Conservation (phyloP, 2,797 vertebrate genomes). For the Myotis planiceps region DNA sequence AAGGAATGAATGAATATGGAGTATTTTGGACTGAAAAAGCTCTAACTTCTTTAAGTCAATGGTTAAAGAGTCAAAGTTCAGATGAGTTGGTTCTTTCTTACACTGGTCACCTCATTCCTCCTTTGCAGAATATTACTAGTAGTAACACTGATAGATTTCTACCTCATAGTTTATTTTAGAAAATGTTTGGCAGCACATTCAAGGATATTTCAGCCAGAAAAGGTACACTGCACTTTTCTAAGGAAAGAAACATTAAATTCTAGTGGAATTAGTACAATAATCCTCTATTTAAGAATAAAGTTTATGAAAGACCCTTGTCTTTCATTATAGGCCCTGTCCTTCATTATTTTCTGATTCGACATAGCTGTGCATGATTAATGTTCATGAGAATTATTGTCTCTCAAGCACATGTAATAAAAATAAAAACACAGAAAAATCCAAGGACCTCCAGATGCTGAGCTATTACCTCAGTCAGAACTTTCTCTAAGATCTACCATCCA, state of each 20-base stretch:
- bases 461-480: not conserved
- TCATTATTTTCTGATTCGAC: conserved; percentile 39
- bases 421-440: not conserved
- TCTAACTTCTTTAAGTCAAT: not conserved
- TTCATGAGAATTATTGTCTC: not conserved
- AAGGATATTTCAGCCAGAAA: not conserved
- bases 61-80: not conserved
- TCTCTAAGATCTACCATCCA: not conserved
- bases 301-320: not conserved
- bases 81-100: not conserved
- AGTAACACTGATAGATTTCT: not conserved
- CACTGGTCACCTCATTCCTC: not conserved
- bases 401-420: not conserved
- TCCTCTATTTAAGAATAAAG: not conserved
- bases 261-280: not conserved
- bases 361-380: not conserved
- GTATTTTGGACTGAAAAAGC: not conserved
- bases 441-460: not conserved
- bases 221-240: not conserved
- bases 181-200: not conserved
- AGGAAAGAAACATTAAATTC: not conserved
- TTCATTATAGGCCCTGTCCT: not conserved
- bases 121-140: not conserved
- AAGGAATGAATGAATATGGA: not conserved
- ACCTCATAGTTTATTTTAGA: not conserved